Evolutionary conservation across 2,888 invertebrate genomes (phyloP).

Genomic region (Chelonus formosanus): DNA sequence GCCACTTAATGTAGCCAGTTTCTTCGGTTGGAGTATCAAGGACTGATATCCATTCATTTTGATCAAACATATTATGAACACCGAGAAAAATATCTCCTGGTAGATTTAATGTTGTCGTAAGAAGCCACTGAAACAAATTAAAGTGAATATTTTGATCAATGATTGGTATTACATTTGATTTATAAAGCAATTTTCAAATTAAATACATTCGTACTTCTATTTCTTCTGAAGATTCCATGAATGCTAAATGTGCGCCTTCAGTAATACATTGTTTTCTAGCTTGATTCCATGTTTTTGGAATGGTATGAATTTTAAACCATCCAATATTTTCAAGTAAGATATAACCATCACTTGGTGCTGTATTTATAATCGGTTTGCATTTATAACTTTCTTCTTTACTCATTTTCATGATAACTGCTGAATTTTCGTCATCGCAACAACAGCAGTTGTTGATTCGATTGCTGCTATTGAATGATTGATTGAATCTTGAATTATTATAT

Average conservation of each 20-base stretch:
- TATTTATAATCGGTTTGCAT: neutral
- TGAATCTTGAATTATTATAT: too few species aligned
- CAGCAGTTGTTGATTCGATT: neutral
- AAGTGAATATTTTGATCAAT: neutral
- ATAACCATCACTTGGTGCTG: conserved; percentile 15
- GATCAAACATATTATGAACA: conserved; percentile 7
- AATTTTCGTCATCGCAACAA: conserved; percentile 9
- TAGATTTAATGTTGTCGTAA: neutral
- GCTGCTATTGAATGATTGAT: too few species aligned
- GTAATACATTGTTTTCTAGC: conserved; percentile 24
- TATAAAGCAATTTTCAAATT: too few species aligned
- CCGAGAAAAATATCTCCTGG: neutral
- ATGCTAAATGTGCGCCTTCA: conserved; percentile 28
- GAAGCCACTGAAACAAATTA: neutral
- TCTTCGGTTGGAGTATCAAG: neutral
- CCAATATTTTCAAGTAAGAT: conserved; percentile 14
- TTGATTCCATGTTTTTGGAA: conserved; percentile 12
- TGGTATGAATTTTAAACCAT: conserved; percentile 23
- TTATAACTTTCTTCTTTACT: conserved; percentile 1
- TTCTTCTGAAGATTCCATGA: conserved; percentile 15
- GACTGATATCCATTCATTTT: conserved; percentile 5
- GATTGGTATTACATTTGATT: too few species aligned
- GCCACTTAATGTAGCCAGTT: conserved; percentile 6
- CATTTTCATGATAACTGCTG: conserved; percentile 6
- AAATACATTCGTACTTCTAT: neutral